These are phyloP conservation scores for Polyommatus icarus DNA, from an alignment of 2,888 invertebrate genomes.

Conservation along the genomic window DNA sequence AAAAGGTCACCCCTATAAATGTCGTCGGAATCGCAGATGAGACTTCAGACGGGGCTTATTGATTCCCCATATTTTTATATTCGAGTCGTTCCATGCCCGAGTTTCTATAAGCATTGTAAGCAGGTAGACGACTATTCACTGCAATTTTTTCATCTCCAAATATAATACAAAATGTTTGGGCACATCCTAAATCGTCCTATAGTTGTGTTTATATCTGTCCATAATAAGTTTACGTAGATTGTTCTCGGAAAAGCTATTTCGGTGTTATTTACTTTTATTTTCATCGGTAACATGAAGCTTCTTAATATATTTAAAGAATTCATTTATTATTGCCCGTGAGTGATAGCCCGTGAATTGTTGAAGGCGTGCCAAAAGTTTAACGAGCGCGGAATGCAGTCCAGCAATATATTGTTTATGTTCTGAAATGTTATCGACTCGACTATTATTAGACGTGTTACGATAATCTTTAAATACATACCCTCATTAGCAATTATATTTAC, in stretches of 20 bases:
- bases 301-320: conserved; percentile 43
- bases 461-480: conserved; percentile 15
- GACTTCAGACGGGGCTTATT: conserved; percentile 1
- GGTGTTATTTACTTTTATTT: conserved; percentile 16
- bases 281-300: conserved; percentile 40
- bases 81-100: not conserved
- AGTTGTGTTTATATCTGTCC: not conserved
- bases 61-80: conserved; percentile 29
- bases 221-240: not conserved
- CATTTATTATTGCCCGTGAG: conserved; percentile 35
- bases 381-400: conserved; percentile 68
- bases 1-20: conserved; percentile 23
- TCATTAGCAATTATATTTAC: conserved; percentile 13
- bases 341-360: conserved; percentile 69
- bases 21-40: conserved; percentile 10
- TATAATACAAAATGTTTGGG: not conserved
- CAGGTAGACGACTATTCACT: not conserved
- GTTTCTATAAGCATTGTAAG: not conserved
- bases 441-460: conserved; percentile 28
- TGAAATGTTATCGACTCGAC: conserved; percentile 41
- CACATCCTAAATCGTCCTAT: not conserved
- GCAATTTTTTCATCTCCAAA: not conserved
- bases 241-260: not conserved
- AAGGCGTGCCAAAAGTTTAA: conserved; percentile 65
- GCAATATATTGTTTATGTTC: conserved; percentile 64